Evolutionary conservation across 2,113 vertebrate genomes (phyloP).

Genomic region (Montifringilla adamsi): DNA sequence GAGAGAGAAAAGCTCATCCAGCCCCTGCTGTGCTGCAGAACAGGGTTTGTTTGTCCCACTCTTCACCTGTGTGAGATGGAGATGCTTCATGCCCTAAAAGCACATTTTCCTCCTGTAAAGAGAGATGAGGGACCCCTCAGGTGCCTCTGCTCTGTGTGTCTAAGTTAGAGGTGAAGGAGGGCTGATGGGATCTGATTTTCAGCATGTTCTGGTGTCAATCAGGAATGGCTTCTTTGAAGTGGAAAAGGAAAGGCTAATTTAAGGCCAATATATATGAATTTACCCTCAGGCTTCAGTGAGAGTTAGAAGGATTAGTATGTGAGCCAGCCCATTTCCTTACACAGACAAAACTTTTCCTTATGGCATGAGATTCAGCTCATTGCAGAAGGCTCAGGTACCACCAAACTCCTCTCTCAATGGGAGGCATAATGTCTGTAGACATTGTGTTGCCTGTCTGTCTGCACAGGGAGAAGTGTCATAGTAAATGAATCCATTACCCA

Average conservation of each 20-base stretch:
- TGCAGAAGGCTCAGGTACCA: background rate
- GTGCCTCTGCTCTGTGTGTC: background rate
- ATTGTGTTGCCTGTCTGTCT: background rate
- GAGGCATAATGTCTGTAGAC: background rate
- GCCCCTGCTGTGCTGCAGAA: background rate
- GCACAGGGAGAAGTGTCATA: background rate
- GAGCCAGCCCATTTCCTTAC: background rate
- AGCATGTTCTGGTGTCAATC: background rate
- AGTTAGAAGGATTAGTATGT: background rate
- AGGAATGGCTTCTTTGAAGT: background rate
- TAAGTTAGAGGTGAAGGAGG: background rate
- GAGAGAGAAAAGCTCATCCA: background rate
- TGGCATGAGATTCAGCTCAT: background rate
- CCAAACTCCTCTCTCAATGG: background rate
- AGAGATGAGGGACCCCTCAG: background rate
- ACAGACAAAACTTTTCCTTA: background rate
- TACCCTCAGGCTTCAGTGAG: background rate
- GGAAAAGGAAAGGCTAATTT: slow-evolving; percentile 1
- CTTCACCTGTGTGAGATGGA: background rate
- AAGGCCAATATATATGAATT: slow-evolving; percentile 9
- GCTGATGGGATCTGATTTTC: background rate
- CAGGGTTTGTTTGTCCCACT: background rate
- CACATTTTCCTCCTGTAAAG: background rate
- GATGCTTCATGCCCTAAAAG: background rate
- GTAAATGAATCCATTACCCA: slow-evolving; percentile 15